Conservation (phyloP, 2,113 vertebrate species). For the Theropithecus gelada region DNA sequence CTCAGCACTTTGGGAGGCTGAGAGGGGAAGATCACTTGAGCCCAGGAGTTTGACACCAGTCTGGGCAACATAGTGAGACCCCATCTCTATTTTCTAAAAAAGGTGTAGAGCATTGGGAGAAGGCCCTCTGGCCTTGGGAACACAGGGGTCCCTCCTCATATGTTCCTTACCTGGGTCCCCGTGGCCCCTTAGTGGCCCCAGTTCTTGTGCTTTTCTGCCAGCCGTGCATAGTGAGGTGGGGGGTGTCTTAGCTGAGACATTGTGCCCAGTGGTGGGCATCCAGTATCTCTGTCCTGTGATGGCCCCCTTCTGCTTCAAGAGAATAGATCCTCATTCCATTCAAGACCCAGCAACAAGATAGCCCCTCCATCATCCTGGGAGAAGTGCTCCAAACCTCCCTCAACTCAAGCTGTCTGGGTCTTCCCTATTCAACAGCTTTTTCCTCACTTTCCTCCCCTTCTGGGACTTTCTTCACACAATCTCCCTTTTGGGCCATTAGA, state of each 20-base stretch:
- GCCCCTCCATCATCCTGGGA: not conserved
- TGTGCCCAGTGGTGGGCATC: not conserved
- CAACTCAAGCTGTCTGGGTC: not conserved
- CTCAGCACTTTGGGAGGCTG: too few species aligned
- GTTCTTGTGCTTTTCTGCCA: not conserved
- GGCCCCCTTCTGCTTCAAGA: not conserved
- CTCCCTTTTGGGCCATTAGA: not conserved
- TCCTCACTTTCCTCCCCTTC: not conserved
- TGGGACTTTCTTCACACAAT: not conserved
- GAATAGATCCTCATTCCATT: not conserved
- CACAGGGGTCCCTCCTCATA: not conserved
- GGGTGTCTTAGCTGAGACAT: not conserved
- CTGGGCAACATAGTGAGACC: too few species aligned
- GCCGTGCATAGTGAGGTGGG: not conserved
- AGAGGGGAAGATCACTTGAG: too few species aligned
- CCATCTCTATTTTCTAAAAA: too few species aligned
- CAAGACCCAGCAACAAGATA: not conserved
- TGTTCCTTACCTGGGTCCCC: not conserved
- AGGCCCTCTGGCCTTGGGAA: not conserved
- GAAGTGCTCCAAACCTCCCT: not conserved
- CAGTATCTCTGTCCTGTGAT: not conserved
- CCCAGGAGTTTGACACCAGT: too few species aligned
- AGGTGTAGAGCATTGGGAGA: not conserved
- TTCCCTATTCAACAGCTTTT: not conserved
- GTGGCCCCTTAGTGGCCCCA: not conserved